Evolutionary conservation across 2,888 invertebrate species (phyloP).

Genomic region (Andrena trimmerana): DNA sequence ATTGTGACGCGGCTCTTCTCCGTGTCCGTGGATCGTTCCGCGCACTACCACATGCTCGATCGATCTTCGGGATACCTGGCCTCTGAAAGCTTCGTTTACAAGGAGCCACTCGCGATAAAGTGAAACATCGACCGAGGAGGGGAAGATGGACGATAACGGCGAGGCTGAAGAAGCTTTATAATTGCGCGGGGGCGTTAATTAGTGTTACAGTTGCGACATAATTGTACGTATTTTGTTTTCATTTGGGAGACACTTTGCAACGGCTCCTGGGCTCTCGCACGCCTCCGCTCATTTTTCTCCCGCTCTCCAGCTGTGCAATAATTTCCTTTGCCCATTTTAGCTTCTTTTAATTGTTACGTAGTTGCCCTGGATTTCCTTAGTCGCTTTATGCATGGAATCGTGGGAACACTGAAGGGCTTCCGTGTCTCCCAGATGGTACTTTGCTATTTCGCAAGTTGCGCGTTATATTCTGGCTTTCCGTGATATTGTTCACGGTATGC

Average conservation of each 20-base stretch:
- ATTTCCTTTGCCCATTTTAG: background rate
- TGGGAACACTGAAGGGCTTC: background rate
- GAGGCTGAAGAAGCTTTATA: background rate
- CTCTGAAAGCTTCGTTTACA: background rate
- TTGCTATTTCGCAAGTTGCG: too few species aligned
- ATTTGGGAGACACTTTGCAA: constrained; percentile 20
- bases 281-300: constrained; percentile 11
- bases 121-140: background rate
- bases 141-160: background rate
- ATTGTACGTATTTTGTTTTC: constrained; percentile 28
- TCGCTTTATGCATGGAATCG: background rate
- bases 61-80: background rate
- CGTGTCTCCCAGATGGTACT: too few species aligned
- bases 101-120: background rate
- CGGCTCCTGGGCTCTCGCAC: background rate
- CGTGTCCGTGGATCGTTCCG: too few species aligned
- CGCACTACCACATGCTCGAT: too few species aligned
- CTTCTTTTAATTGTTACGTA: constrained; percentile 24
- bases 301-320: constrained; percentile 6
- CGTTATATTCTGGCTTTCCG: too few species aligned
- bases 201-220: constrained; percentile 24
- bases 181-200: constrained; percentile 22
- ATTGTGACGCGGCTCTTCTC: background rate
- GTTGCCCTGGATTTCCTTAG: background rate
- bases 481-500: background rate